Conservation (phyloP, 2,113 vertebrate genomes). For the Lathamus discolor region DNA sequence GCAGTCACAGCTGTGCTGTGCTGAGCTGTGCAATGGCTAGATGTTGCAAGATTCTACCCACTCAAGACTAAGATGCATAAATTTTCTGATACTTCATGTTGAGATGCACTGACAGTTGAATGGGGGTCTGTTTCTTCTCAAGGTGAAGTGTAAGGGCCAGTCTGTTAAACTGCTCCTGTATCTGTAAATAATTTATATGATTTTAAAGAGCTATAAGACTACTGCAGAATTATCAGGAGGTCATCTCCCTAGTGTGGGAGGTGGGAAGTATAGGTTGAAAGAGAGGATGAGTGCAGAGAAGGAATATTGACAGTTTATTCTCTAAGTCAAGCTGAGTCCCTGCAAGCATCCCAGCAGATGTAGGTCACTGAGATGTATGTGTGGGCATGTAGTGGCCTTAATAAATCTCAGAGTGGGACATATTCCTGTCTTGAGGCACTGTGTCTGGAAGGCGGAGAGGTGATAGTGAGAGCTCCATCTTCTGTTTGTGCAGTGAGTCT, state of each 20-base stretch:
- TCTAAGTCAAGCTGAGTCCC: not conserved
- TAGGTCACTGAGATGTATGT: not conserved
- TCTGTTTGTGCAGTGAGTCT: not conserved
- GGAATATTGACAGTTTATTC: not conserved
- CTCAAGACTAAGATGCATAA: not conserved
- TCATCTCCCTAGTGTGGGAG: not conserved
- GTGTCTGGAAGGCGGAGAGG: not conserved
- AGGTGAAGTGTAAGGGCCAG: not conserved
- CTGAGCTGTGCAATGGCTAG: not conserved
- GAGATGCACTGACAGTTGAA: not conserved
- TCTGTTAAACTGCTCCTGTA: not conserved
- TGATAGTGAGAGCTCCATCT: not conserved
- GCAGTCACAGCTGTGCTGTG: not conserved
- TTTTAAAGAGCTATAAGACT: not conserved
- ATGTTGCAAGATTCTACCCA: not conserved
- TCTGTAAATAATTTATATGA: not conserved
- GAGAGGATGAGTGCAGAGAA: not conserved
- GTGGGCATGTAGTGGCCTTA: not conserved
- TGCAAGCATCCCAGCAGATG: not conserved
- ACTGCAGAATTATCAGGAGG: not conserved
- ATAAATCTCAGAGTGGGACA: not conserved
- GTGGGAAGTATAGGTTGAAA: not conserved
- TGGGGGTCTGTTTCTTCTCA: not conserved
- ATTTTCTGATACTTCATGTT: not conserved
- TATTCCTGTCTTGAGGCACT: not conserved